Evolutionary conservation across 2,113 vertebrate genomes (phyloP), one percentile per base, ranked within the genome.

Genomic region (Petrocephalus zakoni): DNA sequence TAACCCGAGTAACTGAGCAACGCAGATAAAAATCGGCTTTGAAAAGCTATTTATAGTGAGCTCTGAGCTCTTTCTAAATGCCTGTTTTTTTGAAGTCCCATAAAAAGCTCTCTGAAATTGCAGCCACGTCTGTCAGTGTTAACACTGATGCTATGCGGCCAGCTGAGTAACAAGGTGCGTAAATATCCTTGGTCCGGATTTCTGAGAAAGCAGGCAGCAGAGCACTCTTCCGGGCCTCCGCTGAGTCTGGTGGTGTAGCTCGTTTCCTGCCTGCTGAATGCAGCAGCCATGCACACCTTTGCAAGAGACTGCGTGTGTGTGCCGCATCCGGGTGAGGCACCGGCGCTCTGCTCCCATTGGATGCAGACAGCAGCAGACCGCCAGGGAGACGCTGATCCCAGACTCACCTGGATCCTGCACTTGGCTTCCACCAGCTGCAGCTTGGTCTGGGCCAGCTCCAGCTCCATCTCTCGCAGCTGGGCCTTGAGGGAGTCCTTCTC

Each of bases 371-470:
- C 34, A 34, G 13, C 17, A 56, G 15, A 17, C 22, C 46, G 17
- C 52, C 34, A 21, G 37, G n/a, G 13, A 34, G 19, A 49, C 2
- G 21, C 2, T 25, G 29, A 1, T 2, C 49, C 37, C 5, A 15
- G 17, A 88, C 92, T 92, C 90, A 99, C 98, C 98, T 99, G 98
- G 89, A 99, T 99, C 95, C 97, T 98, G 90, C 98, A 99, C 94
- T 99, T 99, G 92, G 98, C 98, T 94, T 99, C 98, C 94, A 99
- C 98, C 89, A 99, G 96, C 93, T 99, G 98, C 91, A 99, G 96
- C 91, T 99, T 99, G 91, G 98, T 99, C 93, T 99, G 98, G n/a
- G 98, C 98, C 92, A 99, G 93, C 89, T 99, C 98, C 94, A 99
- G 95, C 93, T 99, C 98, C 96, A 99, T 96, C 90, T 99, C 97